phyloP scores from a whole-genome alignment of 2,113 vertebrate genomes.

The Ammodramus savannarum region DNA sequence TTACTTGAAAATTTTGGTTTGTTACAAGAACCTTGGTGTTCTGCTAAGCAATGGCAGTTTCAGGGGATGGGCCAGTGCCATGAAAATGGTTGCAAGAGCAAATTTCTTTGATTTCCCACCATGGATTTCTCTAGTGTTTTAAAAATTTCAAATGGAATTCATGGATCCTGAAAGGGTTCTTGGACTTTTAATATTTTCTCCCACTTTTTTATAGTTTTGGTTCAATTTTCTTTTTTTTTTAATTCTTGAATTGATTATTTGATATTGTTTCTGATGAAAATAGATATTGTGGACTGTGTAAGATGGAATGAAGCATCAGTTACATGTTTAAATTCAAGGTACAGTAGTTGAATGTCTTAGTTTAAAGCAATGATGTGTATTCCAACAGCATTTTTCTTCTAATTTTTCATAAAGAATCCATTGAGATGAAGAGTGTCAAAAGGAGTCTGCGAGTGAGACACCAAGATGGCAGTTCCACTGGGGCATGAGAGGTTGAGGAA shows the following conservation, averaged over 20 bases:
- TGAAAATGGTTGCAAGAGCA: neutral
- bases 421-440: slow-evolving; percentile 86
- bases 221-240: neutral
- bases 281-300: neutral
- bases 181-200: neutral
- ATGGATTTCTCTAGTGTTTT: neutral
- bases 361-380: slow-evolving; percentile 78
- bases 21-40: neutral
- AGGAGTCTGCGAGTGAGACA: slow-evolving; percentile 87
- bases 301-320: neutral
- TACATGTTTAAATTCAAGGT: slow-evolving; percentile 43
- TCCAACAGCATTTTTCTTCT: slow-evolving; percentile 88
- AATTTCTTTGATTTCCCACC: neutral
- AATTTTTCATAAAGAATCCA: slow-evolving; percentile 92
- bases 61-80: neutral
- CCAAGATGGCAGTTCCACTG: slow-evolving; percentile 85
- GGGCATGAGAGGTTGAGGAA: slow-evolving; percentile 75
- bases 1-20: neutral
- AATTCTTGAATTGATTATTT: neutral
- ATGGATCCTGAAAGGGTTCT: neutral
- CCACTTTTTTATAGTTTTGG: neutral
- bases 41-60: neutral
- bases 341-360: slow-evolving; percentile 63
- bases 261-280: neutral
- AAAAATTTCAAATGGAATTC: neutral